Evolutionary conservation across 1,140 invertebrate genomes (phyloP), one percentile per base, ranked within the genome.

Genomic region (Eubasilissa regina): DNA sequence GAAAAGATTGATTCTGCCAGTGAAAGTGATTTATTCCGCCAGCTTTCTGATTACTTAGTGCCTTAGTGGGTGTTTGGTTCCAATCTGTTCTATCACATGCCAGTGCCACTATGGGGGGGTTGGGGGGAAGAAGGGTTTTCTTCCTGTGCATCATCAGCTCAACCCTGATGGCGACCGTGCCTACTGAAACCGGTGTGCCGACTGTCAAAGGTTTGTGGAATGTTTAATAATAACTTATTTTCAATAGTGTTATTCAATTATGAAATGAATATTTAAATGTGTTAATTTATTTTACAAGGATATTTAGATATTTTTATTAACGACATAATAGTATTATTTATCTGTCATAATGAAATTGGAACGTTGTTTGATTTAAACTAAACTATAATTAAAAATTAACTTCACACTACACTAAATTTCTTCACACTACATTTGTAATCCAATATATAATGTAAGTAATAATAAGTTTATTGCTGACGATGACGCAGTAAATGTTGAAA

Each of bases 161-260:
- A 7, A 13, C 55, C 19, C 53, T 74, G 13, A 58, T 74, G 70
- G 44, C 8, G 19, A 56, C 70, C 3, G 12, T 19, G 8, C 48
- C 70, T 1, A 43, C 55, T 4, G 70, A 55, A 55, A 74, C 45
- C 0, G 48, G 44, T 0, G 51, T n/a, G 53, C 70, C 48, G 13
- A 74, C 70, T 56, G 70, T 74, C 43, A 48, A 74, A 58, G 70
- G 70, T 74, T n/a, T 35, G 48, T 70, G 21, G 11, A 66, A 0
- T 19, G 3, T 66, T 47, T 45, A 66, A 51, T 51, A 8, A 51
- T 13, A 3, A 51, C 11, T 13, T 4, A 51, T 13, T 15, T 13
- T 15, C 25, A 35, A 51, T 51, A n/a, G n/a, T n/a, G n/a, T 51
- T 13, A 3, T 13, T 13, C 9, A 51, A 51, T 51, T 8, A 4